Evolutionary conservation across 1,140 invertebrate genomes (phyloP).

Genomic region (Drosophila lacertosa): DNA sequence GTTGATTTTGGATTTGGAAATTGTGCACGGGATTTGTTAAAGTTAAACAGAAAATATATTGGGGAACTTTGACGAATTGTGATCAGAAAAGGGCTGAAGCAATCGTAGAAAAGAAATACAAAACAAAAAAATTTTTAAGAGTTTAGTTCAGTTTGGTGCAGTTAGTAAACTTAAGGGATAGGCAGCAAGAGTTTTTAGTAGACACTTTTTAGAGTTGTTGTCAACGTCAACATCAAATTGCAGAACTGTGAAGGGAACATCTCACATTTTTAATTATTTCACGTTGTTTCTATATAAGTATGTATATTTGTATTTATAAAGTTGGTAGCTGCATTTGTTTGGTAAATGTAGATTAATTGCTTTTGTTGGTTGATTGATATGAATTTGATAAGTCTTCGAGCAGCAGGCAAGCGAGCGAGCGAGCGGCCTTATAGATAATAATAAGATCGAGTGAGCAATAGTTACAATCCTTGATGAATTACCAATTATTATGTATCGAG

Average conservation of each 20-base stretch:
- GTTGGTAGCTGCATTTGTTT: slow-evolving; percentile 38
- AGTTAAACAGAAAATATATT: slow-evolving; percentile 31
- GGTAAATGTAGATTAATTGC: slow-evolving; percentile 47
- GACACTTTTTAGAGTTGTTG: slow-evolving; percentile 26
- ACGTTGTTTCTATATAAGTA: slow-evolving; percentile 53
- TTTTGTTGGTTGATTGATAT: slow-evolving; percentile 43
- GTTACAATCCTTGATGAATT: slow-evolving; percentile 77
- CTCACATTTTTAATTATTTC: slow-evolving; percentile 83
- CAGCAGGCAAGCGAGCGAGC: slow-evolving; percentile 41
- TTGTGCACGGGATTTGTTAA: slow-evolving; percentile 64
- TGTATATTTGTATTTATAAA: slow-evolving; percentile 28
- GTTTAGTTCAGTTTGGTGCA: slow-evolving; percentile 51
- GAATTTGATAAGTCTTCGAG: slow-evolving; percentile 46
- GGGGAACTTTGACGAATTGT: slow-evolving; percentile 41
- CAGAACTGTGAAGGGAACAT: slow-evolving; percentile 84
- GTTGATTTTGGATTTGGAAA: slow-evolving; percentile 46
- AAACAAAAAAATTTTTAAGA: slow-evolving; percentile 29
- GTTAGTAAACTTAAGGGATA: slow-evolving; percentile 52
- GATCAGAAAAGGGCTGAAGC: slow-evolving; percentile 31
- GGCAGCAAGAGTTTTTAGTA: slow-evolving; percentile 24
- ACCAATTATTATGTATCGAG: slow-evolving; percentile 49
- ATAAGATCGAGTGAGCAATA: slow-evolving; percentile 71
- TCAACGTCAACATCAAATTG: slow-evolving; percentile 61
- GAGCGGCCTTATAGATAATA: slow-evolving; percentile 56
- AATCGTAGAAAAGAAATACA: slow-evolving; percentile 35